Evolutionary conservation across 2,797 vertebrate species (phyloP).

Genomic region (Notolabrus celidotus): DNA sequence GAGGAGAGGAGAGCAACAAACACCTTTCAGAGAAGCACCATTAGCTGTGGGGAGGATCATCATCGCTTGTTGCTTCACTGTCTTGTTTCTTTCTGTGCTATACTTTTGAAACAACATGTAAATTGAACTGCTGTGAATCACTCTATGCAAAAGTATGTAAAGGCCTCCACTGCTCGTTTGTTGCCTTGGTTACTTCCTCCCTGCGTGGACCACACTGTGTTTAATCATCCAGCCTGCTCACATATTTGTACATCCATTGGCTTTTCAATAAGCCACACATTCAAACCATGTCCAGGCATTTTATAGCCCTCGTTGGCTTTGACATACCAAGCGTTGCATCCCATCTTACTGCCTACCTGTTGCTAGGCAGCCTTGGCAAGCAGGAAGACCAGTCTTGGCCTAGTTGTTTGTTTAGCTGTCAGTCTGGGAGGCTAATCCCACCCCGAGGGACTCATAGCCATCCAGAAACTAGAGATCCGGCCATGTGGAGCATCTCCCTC

Average conservation of each 20-base stretch:
- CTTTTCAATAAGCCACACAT: slow-evolving; percentile 33
- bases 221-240: slow-evolving; percentile 35
- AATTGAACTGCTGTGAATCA: slow-evolving; percentile 8
- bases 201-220: neutral
- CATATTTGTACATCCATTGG: slow-evolving; percentile 45
- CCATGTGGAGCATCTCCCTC: slow-evolving; percentile 66
- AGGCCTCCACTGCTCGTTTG: neutral
- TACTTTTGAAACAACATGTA: neutral
- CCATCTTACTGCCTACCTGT: slow-evolving; percentile 76
- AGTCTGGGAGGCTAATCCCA: slow-evolving; percentile 76
- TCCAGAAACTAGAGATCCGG: slow-evolving; percentile 72
- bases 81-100: neutral
- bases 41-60: too few species aligned
- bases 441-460: slow-evolving; percentile 66
- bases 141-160: slow-evolving; percentile 19
- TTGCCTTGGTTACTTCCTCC: slow-evolving; percentile 23
- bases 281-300: slow-evolving; percentile 53
- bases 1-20: too few species aligned
- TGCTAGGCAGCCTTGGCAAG: slow-evolving; percentile 84
- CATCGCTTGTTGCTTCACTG: neutral
- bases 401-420: slow-evolving; percentile 83
- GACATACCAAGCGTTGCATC: slow-evolving; percentile 48
- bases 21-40: too few species aligned
- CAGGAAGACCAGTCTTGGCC: slow-evolving; percentile 54
- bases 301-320: slow-evolving; percentile 45